phyloP scores from a whole-genome alignment of 2,888 invertebrate species.

The Poecilobothrus nobilitatus region DNA sequence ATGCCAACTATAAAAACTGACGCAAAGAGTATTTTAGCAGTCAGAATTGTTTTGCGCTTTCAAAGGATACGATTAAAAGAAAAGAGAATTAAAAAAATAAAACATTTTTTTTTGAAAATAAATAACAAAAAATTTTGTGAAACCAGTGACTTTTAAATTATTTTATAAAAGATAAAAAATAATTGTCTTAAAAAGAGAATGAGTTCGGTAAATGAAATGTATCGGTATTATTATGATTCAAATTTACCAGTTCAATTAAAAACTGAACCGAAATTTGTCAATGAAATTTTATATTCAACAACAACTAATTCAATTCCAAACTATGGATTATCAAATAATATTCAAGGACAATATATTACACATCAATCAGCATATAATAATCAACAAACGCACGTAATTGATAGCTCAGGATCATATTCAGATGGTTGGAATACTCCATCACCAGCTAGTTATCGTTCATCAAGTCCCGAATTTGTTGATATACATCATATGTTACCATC shows the following conservation, averaged over 20 bases:
- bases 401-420: constrained; percentile 32
- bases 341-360: neutral
- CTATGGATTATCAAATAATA: neutral
- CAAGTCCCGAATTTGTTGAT: constrained; percentile 43
- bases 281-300: neutral
- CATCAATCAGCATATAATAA: neutral
- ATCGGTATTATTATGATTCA: constrained; percentile 8
- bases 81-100: neutral
- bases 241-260: neutral
- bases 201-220: constrained; percentile 3
- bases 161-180: neutral
- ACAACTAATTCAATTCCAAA: neutral
- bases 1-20: neutral
- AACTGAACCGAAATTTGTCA: neutral
- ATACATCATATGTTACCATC: constrained; percentile 32
- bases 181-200: too few relatives aligned
- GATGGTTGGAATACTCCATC: constrained; percentile 44
- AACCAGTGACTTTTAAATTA: neutral
- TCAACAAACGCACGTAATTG: neutral
- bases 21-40: neutral
- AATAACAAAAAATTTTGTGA: neutral
- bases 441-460: constrained; percentile 42
- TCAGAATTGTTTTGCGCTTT: neutral
- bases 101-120: neutral
- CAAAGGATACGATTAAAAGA: neutral